Base-by-base conservation (phyloP, 2,797 vertebrate genomes). In the Columba guinea region DNA sequence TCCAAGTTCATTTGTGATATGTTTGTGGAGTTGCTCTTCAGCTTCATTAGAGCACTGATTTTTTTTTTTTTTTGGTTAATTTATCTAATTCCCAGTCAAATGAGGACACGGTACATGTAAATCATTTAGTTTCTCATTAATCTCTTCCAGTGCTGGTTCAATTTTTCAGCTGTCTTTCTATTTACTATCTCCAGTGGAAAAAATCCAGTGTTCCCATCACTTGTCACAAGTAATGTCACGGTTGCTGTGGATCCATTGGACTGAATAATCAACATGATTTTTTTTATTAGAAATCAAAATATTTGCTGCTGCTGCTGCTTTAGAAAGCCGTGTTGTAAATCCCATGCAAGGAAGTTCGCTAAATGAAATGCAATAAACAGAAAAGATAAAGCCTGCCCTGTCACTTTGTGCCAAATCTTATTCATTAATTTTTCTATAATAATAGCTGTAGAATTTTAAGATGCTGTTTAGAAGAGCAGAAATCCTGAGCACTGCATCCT, bases 111-210 rank as follows among this genome's bases (percentile, higher is more conserved):
- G 84, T 94, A 73, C 64, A 91, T 94, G 82, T 93, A 92, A 96
- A 93, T 95, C 93, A 93, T 94, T 96, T 96, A 95, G 82, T 90
- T 96, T 85, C 94, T 97, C 95, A 95, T 96, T 96, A 97, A 96
- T 96, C 91, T 96, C 63, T 94, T 95, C 89, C 76, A 94, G 49
- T 30, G 21, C 65, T 93, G 56, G 62, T 80, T 94, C 73, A 10
- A 55, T 84, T 95, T 95, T 93, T 87, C 63, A 93, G 56, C 90
- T 95, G 73, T 85, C 84, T 96, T 76, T 64, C 58, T 92, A 75
- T 95, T 96, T 95, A 91, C 79, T 91, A 19, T 90, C 87, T 94
- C 62, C 81, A 70, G 93, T 2, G 0, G 92, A 94, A 95, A 93
- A 94, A 74, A 96, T 63, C 69, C 87, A 58, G 46, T 67, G 21